Conservation (phyloP, 2,888 invertebrate genomes). For the Acleris literana region DNA sequence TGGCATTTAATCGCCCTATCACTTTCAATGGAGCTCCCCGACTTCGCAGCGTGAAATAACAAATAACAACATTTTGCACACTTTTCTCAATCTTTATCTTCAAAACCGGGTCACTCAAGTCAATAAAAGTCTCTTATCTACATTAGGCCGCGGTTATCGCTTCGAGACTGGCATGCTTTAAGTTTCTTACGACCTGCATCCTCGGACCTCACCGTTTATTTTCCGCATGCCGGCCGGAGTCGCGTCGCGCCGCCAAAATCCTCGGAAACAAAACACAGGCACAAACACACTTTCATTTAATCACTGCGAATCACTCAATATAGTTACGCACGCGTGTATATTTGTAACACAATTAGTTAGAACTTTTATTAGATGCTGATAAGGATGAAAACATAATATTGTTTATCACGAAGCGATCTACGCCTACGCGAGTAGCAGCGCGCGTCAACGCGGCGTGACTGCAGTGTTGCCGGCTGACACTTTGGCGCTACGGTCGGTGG, state of each 20-base stretch:
- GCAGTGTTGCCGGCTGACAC: conserved; percentile 77
- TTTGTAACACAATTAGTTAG: conserved; percentile 48
- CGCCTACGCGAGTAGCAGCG: conserved; percentile 77
- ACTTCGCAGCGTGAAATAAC: conserved; percentile 17
- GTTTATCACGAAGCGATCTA: conserved; percentile 76
- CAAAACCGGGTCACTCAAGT: conserved; percentile 54
- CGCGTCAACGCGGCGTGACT: conserved; percentile 83
- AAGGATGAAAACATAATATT: conserved; percentile 69
- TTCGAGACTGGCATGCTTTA: conserved; percentile 36
- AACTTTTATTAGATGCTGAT: conserved; percentile 63
- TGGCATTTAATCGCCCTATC: conserved; percentile 36
- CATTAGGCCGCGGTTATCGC: conserved; percentile 42
- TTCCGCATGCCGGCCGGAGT: conserved; percentile 78
- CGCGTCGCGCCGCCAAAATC: conserved; percentile 77
- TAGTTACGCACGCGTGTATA: conserved; percentile 46
- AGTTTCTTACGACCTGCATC: conserved; percentile 40
- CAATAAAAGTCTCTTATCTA: conserved; percentile 54
- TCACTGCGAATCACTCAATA: conserved; percentile 58
- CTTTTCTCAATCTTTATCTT: conserved; percentile 49
- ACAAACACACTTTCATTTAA: conserved; percentile 68
- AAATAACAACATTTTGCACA: conserved; percentile 21
- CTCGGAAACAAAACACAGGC: conserved; percentile 76
- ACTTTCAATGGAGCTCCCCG: conserved; percentile 24
- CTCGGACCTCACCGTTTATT: conserved; percentile 73
- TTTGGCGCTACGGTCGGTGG: conserved; percentile 63